Conservation (phyloP, 2,113 vertebrate genomes). For the Sceloporus undulatus region DNA sequence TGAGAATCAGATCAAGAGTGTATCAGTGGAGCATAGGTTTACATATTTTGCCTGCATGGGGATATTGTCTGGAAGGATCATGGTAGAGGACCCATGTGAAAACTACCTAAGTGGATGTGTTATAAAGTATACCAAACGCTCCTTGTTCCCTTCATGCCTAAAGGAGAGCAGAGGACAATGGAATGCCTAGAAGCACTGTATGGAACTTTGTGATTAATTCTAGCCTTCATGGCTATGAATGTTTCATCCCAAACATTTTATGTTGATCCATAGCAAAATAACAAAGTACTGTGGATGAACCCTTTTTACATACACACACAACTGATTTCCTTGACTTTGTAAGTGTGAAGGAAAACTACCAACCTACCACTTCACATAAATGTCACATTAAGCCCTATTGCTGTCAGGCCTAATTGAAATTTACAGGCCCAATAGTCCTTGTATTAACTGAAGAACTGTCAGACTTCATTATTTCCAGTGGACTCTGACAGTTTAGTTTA, state of each 20-base stretch:
- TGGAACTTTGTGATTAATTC: slow-evolving; percentile 28
- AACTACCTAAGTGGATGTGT: neutral
- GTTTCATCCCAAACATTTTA: slow-evolving; percentile 25
- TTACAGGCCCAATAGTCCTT: slow-evolving; percentile 58
- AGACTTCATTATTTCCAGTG: slow-evolving; percentile 65
- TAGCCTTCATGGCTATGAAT: neutral
- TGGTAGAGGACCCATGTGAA: slow-evolving; percentile 10
- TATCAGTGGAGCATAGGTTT: neutral
- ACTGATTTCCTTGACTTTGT: slow-evolving; percentile 41
- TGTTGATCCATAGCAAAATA: slow-evolving; percentile 16
- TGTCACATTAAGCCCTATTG: slow-evolving; percentile 59
- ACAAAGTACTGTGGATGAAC: slow-evolving; percentile 36
- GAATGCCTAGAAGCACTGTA: neutral
- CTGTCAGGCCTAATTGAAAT: slow-evolving; percentile 64
- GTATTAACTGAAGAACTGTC: slow-evolving; percentile 67
- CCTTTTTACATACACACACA: neutral
- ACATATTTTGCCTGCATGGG: neutral
- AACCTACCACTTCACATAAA: slow-evolving; percentile 64
- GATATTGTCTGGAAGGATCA: slow-evolving; percentile 47
- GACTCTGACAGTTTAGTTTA: slow-evolving; percentile 57
- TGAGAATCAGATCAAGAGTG: neutral
- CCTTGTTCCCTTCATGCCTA: neutral
- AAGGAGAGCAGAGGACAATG: slow-evolving; percentile 2
- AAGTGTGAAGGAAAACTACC: slow-evolving; percentile 69
- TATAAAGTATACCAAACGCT: neutral